Evolutionary conservation across 1,140 invertebrate species (phyloP).

Genomic region (Procambarus clarkii): DNA sequence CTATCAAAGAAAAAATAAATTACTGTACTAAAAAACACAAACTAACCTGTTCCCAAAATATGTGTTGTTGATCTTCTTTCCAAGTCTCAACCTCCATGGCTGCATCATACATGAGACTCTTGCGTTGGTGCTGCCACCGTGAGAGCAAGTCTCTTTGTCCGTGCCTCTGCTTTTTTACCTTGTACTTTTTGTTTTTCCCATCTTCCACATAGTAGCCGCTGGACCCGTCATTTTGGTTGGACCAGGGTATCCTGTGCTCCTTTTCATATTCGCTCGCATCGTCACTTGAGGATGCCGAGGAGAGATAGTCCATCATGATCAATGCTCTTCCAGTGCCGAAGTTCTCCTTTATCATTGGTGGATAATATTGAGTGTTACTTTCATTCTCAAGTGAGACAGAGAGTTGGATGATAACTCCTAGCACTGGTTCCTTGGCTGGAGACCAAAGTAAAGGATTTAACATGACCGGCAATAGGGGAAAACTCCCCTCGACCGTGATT

Average conservation of each 20-base stretch:
- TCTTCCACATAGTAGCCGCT: background rate
- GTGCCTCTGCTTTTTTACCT: background rate
- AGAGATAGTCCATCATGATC: background rate
- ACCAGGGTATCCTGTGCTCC: background rate
- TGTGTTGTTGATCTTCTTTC: slow-evolving; percentile 49
- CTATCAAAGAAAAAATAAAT: too few species aligned
- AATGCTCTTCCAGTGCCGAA: background rate
- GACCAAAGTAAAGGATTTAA: slow-evolving; percentile 28
- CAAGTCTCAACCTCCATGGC: slow-evolving; percentile 56
- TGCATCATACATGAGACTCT: slow-evolving; percentile 34
- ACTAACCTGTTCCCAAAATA: slow-evolving; percentile 52
- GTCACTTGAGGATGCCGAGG: slow-evolving; percentile 1
- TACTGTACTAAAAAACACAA: background rate
- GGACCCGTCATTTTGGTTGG: background rate
- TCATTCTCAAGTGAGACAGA: slow-evolving; percentile 4
- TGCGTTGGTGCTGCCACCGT: background rate
- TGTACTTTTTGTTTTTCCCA: background rate
- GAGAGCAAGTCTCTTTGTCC: background rate
- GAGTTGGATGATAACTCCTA: slow-evolving; percentile 31
- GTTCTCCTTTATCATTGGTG: background rate
- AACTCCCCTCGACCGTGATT: slow-evolving; percentile 24
- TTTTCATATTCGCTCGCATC: background rate
- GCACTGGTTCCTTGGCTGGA: slow-evolving; percentile 26
- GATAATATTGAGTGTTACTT: background rate
- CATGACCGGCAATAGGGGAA: slow-evolving; percentile 35